Conservation (phyloP, 1,140 invertebrate species). For the Tetramorium simillimum region DNA sequence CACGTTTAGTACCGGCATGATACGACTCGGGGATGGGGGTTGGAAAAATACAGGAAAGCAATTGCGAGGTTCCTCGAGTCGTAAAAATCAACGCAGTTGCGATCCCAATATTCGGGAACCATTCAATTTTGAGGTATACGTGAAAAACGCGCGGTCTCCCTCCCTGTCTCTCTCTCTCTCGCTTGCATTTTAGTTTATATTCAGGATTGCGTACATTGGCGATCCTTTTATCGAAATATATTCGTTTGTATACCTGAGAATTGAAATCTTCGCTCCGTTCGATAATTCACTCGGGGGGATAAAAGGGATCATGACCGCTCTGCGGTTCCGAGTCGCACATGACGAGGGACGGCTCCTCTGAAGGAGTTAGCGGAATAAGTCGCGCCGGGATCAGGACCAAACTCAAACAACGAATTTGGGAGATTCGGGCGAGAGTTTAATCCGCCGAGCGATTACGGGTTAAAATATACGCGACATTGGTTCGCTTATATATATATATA, state of each 20-base stretch:
- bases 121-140: background rate
- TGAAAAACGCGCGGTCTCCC: background rate
- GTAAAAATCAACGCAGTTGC: background rate
- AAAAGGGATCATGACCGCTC: background rate
- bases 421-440: constrained; percentile 30
- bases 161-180: background rate
- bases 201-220: background rate
- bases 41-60: background rate
- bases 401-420: constrained; percentile 45
- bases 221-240: background rate
- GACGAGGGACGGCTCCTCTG: background rate
- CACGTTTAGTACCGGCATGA: background rate
- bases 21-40: background rate
- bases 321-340: background rate
- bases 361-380: constrained; percentile 26
- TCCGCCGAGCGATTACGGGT: constrained; percentile 40
- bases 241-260: background rate
- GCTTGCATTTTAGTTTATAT: background rate
- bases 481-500: background rate
- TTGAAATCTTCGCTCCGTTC: background rate
- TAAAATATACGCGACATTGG: constrained; percentile 42
- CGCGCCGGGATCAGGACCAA: constrained; percentile 1
- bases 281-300: background rate
- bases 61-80: background rate
- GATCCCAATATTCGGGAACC: background rate